Conservation (phyloP, 2,888 invertebrate genomes). For the Criorhina ranunculi region DNA sequence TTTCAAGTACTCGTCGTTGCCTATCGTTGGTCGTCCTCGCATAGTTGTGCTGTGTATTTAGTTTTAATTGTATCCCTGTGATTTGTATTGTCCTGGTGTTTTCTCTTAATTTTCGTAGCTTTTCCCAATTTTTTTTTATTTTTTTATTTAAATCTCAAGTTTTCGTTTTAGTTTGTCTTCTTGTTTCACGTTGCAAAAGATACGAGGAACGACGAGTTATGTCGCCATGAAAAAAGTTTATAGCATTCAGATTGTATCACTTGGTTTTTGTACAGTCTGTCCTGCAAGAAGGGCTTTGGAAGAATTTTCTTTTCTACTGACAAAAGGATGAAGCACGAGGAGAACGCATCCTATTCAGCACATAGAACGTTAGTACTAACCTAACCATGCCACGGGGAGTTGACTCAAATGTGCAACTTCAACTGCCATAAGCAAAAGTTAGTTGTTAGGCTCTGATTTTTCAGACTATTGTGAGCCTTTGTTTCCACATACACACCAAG, state of each 20-base stretch:
- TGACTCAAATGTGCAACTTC: too few relatives aligned
- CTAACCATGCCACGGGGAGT: too few relatives aligned
- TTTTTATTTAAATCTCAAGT: conserved; percentile 21
- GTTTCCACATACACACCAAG: too few relatives aligned
- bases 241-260: background rate
- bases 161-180: conserved; percentile 1
- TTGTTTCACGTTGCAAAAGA: background rate
- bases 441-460: too few relatives aligned
- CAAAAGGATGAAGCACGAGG: too few relatives aligned
- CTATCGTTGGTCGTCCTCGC: conserved; percentile 11
- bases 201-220: conserved; percentile 19
- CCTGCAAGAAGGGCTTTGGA: background rate
- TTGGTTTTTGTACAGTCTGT: background rate
- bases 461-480: too few relatives aligned
- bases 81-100: conserved; percentile 55
- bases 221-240: conserved; percentile 41
- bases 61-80: conserved; percentile 68
- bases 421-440: too few relatives aligned
- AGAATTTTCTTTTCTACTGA: too few relatives aligned
- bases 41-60: conserved; percentile 47
- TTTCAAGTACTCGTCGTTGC: conserved; percentile 13
- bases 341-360: too few relatives aligned
- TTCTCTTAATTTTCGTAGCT: conserved; percentile 44
- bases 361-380: too few relatives aligned
- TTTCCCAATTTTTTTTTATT: conserved; percentile 28